Percentiles rank a stretch among this genome's conserved stretches.
Conservation (phyloP, 1,140 invertebrate genomes). For the Bemisia tabaci region DNA sequence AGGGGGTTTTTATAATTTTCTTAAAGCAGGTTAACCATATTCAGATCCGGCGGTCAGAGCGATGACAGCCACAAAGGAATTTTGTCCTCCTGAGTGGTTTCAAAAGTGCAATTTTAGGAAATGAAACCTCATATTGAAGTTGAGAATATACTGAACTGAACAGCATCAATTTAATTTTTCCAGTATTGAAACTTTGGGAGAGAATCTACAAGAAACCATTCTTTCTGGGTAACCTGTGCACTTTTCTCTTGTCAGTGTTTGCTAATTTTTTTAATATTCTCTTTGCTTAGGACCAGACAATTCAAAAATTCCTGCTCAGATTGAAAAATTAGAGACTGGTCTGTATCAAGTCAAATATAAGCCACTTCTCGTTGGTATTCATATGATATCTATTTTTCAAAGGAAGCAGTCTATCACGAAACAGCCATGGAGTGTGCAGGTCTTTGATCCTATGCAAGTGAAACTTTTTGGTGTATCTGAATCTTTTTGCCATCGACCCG, state of each 20-base stretch:
- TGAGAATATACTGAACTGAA: no score
- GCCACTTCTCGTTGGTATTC: conserved; percentile 43
- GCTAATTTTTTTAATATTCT: not conserved
- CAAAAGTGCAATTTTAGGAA: no score
- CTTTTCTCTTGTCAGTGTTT: not conserved
- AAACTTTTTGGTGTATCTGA: conserved; percentile 62
- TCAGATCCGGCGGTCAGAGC: no score
- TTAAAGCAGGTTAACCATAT: no score
- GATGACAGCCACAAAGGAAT: no score
- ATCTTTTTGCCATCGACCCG: conserved; percentile 68
- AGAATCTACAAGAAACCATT: no score
- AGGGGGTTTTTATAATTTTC: no score
- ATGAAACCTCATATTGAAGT: no score
- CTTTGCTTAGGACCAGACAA: conserved; percentile 39
- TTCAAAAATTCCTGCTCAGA: conserved; percentile 36
- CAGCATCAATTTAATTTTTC: no score
- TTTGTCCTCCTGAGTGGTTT: no score
- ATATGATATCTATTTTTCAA: conserved; percentile 42
- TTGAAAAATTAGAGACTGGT: conserved; percentile 36
- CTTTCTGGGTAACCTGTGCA: not conserved
- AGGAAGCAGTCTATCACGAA: conserved; percentile 39
- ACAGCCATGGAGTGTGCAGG: conserved; percentile 56
- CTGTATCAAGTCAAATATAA: conserved; percentile 41
- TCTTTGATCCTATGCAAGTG: conserved; percentile 71
- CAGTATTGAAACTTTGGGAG: no score